These are phyloP conservation scores for Ciconia nigra DNA, from an alignment of 2,797 vertebrate genomes.

Conservation along the genomic window DNA sequence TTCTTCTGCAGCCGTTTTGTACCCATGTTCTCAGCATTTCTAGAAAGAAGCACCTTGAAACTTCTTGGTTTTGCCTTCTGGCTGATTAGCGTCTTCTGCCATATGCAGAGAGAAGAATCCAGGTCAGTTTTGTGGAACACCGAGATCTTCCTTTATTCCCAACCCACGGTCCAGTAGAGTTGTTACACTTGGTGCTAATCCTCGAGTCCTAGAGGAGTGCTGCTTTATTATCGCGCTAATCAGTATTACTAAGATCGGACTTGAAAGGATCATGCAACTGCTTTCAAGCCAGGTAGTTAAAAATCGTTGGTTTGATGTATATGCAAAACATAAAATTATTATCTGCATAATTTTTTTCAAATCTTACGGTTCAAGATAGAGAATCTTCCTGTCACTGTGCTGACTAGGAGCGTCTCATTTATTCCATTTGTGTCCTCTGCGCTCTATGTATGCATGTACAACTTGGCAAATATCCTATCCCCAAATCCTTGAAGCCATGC, in stretches of 20 bases:
- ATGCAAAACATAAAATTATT: neutral
- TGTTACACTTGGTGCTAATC: neutral
- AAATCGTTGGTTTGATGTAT: neutral
- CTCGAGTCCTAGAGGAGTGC: neutral
- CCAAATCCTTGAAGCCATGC: neutral
- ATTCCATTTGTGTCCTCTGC: accelerated
- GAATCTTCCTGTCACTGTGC: neutral
- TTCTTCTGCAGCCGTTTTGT: neutral
- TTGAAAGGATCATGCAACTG: neutral
- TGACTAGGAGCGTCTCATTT: neutral
- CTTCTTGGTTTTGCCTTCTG: neutral
- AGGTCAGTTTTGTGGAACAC: neutral
- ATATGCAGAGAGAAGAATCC: neutral
- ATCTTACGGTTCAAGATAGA: neutral
- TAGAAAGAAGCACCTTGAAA: neutral
- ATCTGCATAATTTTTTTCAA: neutral
- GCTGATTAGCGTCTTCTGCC: neutral
- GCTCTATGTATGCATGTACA: accelerated
- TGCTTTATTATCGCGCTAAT: neutral
- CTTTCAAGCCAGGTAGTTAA: neutral
- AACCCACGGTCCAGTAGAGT: neutral
- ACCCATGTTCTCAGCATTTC: neutral
- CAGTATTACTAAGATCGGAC: neutral
- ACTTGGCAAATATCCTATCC: neutral
- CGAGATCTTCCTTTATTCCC: neutral